Evolutionary conservation across 2,113 vertebrate genomes (phyloP), one percentile per base, ranked within the genome.

Genomic region (Aplodontia rufa): DNA sequence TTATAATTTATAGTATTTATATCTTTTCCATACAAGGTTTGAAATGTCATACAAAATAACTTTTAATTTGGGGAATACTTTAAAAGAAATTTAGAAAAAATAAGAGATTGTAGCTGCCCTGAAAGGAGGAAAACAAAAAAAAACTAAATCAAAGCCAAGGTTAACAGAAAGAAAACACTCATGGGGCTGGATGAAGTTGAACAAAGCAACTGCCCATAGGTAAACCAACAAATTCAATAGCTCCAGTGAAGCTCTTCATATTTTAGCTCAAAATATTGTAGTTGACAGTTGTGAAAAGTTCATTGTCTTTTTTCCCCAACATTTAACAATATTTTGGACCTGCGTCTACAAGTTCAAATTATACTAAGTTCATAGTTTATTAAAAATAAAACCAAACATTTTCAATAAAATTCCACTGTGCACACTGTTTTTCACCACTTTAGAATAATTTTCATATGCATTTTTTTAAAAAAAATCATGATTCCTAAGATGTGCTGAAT

Each of bases 201-300:
- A 82, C n/a, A 95, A 82, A 71, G 64, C 71, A 91, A 35, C 88
- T 32, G n/a, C 40, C 69, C 72, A 14, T 64, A 91, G 49, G 93
- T 94, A 95, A 96, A 72, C 19, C 58, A 95, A 95, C 64, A 94
- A 85, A 94, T 32, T 88, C 91, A 96, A 87, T 91, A 83, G 66
- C 16, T 74, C 87, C 58, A 81, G 64, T 1, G 26, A 96, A 86
- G 78, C 76, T 74, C 47, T 62, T 16, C 37, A 13, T 53, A 26
- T 88, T 72, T 91, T 66, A n/a, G 14, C 80, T 91, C 58, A 92
- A 94, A 95, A 75, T 69, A 80, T 60, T 75, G 66, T 28, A 24
- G 71, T 47, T 76, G 75, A 42, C 42, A 87, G 12, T 91, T 90
- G 45, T 86, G 75, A 79, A 86, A 97, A 89, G 72, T 66, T 85